phyloP scores from a whole-genome alignment of 2,797 vertebrate genomes.

The Anolis apletophallus region DNA sequence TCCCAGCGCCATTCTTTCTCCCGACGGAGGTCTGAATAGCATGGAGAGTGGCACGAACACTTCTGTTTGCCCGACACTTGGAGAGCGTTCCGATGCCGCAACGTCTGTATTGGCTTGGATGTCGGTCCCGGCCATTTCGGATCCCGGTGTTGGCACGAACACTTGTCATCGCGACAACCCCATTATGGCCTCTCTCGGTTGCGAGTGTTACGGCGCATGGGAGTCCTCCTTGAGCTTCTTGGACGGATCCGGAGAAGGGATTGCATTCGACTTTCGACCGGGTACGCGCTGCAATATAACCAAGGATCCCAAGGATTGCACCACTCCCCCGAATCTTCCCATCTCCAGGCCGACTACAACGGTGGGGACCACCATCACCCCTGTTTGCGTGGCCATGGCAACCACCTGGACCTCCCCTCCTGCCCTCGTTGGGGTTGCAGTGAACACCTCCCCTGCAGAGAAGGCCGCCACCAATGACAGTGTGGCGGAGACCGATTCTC shows the following conservation, averaged over 20 bases:
- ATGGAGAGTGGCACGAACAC: neutral
- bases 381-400: neutral
- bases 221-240: neutral
- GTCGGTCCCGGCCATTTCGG: too few species aligned
- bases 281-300: slow-evolving; percentile 60
- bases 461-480: slow-evolving; percentile 56
- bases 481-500: slow-evolving; percentile 64
- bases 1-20: fast-evolving
- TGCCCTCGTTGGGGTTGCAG: slow-evolving; percentile 55
- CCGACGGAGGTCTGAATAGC: too few species aligned
- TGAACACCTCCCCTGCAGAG: slow-evolving; percentile 50
- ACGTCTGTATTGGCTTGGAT: neutral
- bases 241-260: fast-evolving
- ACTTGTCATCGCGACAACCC: neutral
- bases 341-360: neutral
- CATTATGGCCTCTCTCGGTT: neutral
- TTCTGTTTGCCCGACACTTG: neutral
- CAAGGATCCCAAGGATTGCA: fast-evolving
- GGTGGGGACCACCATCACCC: slow-evolving; percentile 38
- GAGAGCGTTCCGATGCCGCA: fast-evolving
- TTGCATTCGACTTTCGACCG: fast-evolving
- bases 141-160: neutral
- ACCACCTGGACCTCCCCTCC: slow-evolving; percentile 71
- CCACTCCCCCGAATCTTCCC: fast-evolving
- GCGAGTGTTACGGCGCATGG: neutral